These are phyloP conservation scores for Pelagia noctiluca DNA, from an alignment of 30 jellyfish, hydroid and myxozoan genomes.

Conservation along the genomic window DNA sequence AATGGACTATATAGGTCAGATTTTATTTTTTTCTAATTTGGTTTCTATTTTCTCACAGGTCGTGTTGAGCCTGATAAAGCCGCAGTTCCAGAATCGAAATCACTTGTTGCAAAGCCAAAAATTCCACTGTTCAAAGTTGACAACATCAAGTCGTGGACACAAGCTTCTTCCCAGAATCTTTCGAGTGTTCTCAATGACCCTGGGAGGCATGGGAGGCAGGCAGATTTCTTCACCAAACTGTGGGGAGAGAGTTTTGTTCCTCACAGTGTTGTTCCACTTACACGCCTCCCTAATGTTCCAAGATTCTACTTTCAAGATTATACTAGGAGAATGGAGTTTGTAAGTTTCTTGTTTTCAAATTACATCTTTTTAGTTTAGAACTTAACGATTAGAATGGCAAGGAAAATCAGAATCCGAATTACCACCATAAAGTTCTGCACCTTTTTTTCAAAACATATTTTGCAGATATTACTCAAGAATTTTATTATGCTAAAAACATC, in stretches of 20 bases:
- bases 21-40: neutral
- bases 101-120: slow-evolving; percentile 61
- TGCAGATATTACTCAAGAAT: too few relatives aligned
- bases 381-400: too few relatives aligned
- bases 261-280: slow-evolving; percentile 89
- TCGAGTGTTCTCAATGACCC: slow-evolving; percentile 97
- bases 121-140: slow-evolving; percentile 66
- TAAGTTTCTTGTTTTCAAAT: slow-evolving; percentile 66
- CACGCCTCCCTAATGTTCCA: slow-evolving; percentile 92
- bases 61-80: slow-evolving; percentile 56
- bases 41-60: slow-evolving; percentile 23
- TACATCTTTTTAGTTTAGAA: too few relatives aligned
- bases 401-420: too few relatives aligned
- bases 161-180: slow-evolving; percentile 89
- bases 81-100: slow-evolving; percentile 19
- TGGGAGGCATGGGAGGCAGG: slow-evolving; percentile 82
- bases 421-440: too few relatives aligned
- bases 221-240: slow-evolving; percentile 82
- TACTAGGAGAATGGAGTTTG: slow-evolving; percentile 88
- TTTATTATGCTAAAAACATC: too few relatives aligned
- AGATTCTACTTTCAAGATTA: slow-evolving; percentile 78
- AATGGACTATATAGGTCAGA: too few relatives aligned
- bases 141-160: slow-evolving; percentile 86
- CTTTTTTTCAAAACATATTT: too few relatives aligned
- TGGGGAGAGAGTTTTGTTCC: slow-evolving; percentile 98